Conservation (phyloP, 1,140 invertebrate species). For the Venturia canescens region DNA sequence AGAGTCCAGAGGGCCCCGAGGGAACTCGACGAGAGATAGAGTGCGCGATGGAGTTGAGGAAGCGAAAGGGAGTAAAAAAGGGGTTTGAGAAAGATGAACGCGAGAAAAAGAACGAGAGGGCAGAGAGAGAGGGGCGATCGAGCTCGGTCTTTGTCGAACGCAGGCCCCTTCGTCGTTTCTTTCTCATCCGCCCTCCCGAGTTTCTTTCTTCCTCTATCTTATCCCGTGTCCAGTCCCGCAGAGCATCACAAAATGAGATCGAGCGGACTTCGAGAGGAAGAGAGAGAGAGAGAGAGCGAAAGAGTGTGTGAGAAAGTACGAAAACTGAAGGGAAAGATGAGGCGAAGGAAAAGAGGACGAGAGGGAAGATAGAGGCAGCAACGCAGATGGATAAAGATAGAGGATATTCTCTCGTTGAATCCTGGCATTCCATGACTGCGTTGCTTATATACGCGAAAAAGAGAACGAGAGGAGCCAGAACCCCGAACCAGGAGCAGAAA, state of each 20-base stretch:
- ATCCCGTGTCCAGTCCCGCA: conserved; percentile 5
- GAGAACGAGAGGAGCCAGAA: conserved; percentile 47
- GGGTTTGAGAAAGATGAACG: conserved; percentile 41
- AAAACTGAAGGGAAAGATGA: conserved; percentile 35
- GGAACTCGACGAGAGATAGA: conserved; percentile 35
- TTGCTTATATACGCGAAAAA: conserved; percentile 39
- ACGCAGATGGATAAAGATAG: conserved; percentile 50
- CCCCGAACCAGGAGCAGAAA: conserved; percentile 42
- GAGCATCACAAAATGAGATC: conserved; percentile 2
- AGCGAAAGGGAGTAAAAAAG: conserved; percentile 42
- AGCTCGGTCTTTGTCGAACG: conserved; percentile 25
- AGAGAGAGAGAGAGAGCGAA: too few relatives aligned
- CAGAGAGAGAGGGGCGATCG: conserved; percentile 32
- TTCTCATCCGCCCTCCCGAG: background rate
- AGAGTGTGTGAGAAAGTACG: conserved; percentile 39
- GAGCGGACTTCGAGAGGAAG: background rate
- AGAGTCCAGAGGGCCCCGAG: conserved; percentile 39
- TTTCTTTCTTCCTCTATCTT: conserved; percentile 5
- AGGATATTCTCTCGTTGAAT: conserved; percentile 45
- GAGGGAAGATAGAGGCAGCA: conserved; percentile 47
- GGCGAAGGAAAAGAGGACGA: conserved; percentile 50
- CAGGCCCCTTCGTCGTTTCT: conserved; percentile 17
- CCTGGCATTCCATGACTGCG: conserved; percentile 38
- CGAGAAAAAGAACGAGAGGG: conserved; percentile 2
- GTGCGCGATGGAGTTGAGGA: conserved; percentile 37